Evolutionary conservation across 1,140 invertebrate species (phyloP).

Genomic region (Megathymus violae): DNA sequence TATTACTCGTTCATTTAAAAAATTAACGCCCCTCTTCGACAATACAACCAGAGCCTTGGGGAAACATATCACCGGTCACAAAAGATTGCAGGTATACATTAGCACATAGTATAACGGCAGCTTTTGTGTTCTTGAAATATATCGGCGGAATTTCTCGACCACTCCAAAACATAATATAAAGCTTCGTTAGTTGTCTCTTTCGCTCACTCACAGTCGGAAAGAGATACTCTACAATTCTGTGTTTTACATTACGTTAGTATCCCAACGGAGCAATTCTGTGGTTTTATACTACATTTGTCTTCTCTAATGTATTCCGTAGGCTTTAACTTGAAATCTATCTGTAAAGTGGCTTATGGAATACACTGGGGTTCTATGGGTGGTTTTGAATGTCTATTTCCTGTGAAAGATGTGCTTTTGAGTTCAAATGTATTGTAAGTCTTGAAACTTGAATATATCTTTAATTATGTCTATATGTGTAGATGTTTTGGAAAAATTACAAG

Average conservation of each 20-base stretch:
- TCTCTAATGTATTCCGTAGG: conserved; percentile 30
- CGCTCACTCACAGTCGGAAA: background rate
- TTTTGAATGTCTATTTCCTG: background rate
- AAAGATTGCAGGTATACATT: conserved; percentile 29
- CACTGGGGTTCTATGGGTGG: background rate
- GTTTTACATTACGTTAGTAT: conserved; percentile 28
- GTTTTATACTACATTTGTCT: conserved; percentile 35
- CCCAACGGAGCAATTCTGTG: conserved; percentile 24
- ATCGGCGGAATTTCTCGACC: conserved; percentile 28
- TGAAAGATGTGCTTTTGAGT: too few species aligned
- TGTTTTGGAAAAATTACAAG: conserved; percentile 6
- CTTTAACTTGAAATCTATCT: conserved; percentile 31
- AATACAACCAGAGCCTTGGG: conserved; percentile 3
- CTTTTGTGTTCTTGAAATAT: conserved; percentile 31
- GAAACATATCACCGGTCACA: conserved; percentile 28
- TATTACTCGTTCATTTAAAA: too few species aligned
- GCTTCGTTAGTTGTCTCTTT: conserved; percentile 7
- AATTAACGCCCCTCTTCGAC: background rate
- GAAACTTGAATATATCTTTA: background rate
- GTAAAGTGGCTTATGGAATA: conserved; percentile 15
- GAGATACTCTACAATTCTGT: conserved; percentile 18
- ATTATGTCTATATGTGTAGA: conserved; percentile 8
- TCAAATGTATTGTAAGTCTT: too few species aligned
- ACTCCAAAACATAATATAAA: conserved; percentile 33
- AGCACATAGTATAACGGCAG: conserved; percentile 25